Base-by-base conservation (phyloP, 1,140 invertebrate species). In the Agraylea sexmaculata region DNA sequence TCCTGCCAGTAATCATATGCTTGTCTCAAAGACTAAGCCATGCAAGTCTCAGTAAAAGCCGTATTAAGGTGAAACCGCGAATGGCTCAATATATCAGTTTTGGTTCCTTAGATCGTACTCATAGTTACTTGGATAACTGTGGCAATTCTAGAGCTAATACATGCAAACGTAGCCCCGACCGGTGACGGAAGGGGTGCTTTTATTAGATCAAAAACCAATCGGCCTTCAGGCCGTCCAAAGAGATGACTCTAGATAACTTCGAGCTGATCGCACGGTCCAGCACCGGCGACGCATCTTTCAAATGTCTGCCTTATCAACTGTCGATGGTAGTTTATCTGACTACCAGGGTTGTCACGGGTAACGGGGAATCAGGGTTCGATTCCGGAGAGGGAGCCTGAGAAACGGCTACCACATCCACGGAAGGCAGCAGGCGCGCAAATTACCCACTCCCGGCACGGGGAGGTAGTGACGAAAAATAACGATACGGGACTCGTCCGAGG, bases 401-500 rank as follows among this genome's bases (percentile, higher is more conserved):
- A 83, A 86, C 76, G 78, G 81, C 83, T 85, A 85, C 78, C 79
- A 86, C 81, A 82, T 84, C 82, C 74, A 86, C 83, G 80, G 80
- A 86, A 83, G 79, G 82, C 80, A 85, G 80, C 80, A 85, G 78
- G 80, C 78, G 77, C 79, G 78, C 74, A 82, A 81, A 75, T 79
- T 85, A 84, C 78, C 78, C 80, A 84, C 68, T 84, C 75, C 76
- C 71, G 66, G 68, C 68, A 75, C 74, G 74, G 74, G 74, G 71
- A 76, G 73, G 71, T 75, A 75, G 72, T 83, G 80, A 85, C 77
- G 73, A 86, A 77, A 84, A 83, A 84, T 85, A 85, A 81, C 75
- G 72, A 83, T 80, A 77, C 72, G 65, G 70, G 70, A 74, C 76
- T 78, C 77, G 70, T 74, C 64, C 66, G 71, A 75, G 73, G 77